These are phyloP conservation scores for Drosophila pruinosa DNA, from an alignment of 1,140 invertebrate genomes.

Conservation along the genomic window DNA sequence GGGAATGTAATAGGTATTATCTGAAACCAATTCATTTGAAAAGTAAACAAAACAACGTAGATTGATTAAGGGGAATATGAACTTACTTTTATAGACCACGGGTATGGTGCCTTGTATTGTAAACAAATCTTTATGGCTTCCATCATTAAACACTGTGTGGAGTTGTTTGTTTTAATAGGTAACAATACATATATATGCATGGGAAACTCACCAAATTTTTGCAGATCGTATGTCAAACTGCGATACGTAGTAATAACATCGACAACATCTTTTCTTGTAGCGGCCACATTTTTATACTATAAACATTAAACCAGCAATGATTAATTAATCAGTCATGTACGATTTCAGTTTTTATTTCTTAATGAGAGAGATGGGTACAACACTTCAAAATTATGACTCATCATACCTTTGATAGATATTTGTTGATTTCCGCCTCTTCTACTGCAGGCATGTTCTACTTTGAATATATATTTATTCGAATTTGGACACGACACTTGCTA, in stretches of 20 bases:
- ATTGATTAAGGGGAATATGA: neutral
- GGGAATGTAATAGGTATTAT: slow-evolving; percentile 96
- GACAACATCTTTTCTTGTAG: slow-evolving; percentile 78
- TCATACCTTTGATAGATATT: slow-evolving; percentile 72
- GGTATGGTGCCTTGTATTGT: slow-evolving; percentile 96
- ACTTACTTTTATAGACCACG: slow-evolving; percentile 92
- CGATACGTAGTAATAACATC: slow-evolving; percentile 71
- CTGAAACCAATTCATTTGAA: no score
- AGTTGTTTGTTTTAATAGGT: neutral
- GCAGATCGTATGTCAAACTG: slow-evolving; percentile 65
- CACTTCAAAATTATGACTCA: slow-evolving; percentile 53
- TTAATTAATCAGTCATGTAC: slow-evolving; percentile 37
- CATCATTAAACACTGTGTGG: slow-evolving; percentile 95
- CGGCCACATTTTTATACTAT: slow-evolving; percentile 77
- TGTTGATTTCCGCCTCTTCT: slow-evolving; percentile 72
- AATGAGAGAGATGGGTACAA: slow-evolving; percentile 19
- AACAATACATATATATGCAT: neutral
- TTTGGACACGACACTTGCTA: slow-evolving; percentile 6
- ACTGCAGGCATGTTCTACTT: slow-evolving; percentile 55
- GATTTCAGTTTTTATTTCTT: slow-evolving; percentile 37
- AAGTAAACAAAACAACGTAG: neutral
- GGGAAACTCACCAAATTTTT: slow-evolving; percentile 66
- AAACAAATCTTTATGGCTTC: slow-evolving; percentile 90
- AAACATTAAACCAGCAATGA: slow-evolving; percentile 17
- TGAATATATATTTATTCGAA: neutral